phyloP scores from a whole-genome alignment of 2,888 invertebrate genomes.

The Copidosoma aretas region DNA sequence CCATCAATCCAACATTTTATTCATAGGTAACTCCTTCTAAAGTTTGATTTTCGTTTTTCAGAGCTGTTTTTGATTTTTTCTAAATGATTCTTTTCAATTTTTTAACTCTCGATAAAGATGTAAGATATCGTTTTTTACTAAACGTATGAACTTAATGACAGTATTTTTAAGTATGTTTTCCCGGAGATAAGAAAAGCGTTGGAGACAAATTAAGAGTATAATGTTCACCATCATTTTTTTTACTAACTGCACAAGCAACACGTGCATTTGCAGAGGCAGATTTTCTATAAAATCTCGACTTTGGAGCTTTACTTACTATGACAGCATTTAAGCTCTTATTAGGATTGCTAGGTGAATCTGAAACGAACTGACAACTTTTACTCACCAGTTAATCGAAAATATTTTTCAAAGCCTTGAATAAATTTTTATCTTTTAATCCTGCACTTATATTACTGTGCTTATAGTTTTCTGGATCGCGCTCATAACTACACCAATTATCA shows the following conservation, averaged over 20 bases:
- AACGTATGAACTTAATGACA: background rate
- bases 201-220: background rate
- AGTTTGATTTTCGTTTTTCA: background rate
- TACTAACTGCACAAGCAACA: conserved; percentile 30
- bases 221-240: conserved; percentile 24
- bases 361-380: too few species aligned
- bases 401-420: too few species aligned
- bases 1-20: background rate
- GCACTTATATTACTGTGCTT: too few species aligned
- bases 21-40: background rate
- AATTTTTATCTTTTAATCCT: too few species aligned
- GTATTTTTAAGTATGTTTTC: conserved; percentile 14
- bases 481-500: too few species aligned
- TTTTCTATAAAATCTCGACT: conserved; percentile 22
- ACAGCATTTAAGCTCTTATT: too few species aligned
- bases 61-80: background rate
- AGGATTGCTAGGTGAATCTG: too few species aligned
- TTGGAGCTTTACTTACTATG: conserved; percentile 31
- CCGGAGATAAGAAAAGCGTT: conserved; percentile 9
- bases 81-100: background rate
- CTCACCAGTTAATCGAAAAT: too few species aligned
- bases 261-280: conserved; percentile 20
- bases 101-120: background rate
- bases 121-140: conserved; percentile 1
- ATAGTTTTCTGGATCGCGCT: too few species aligned